Conservation (phyloP, 2,888 invertebrate species). For the Coleophora deauratella region DNA sequence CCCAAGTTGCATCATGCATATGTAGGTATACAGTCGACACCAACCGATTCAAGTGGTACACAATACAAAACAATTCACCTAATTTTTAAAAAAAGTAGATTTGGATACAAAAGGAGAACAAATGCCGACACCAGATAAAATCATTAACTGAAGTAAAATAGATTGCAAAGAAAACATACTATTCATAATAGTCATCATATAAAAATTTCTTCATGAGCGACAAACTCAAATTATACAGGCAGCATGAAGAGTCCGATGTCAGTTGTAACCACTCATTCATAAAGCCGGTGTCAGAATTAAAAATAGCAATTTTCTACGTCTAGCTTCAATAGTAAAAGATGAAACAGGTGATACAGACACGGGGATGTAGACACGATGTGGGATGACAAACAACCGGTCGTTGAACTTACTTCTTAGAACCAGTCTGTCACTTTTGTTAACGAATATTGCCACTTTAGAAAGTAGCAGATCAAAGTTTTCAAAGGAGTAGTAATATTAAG, state of each 20-base stretch:
- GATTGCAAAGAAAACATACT: too few relatives aligned
- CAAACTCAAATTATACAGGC: slow-evolving; percentile 28
- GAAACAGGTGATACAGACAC: slow-evolving; percentile 51
- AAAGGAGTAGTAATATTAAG: too few relatives aligned
- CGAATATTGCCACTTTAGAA: too few relatives aligned
- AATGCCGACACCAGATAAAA: too few relatives aligned
- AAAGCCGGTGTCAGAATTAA: slow-evolving; percentile 41
- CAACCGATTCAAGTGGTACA: slow-evolving; percentile 30
- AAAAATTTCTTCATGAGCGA: too few relatives aligned
- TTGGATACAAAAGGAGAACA: too few relatives aligned
- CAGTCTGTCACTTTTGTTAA: too few relatives aligned
- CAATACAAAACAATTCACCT: too few relatives aligned
- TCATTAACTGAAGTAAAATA: too few relatives aligned
- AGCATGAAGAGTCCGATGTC: slow-evolving; percentile 31
- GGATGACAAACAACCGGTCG: slow-evolving; percentile 39
- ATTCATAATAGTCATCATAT: too few relatives aligned
- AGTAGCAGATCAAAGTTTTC: too few relatives aligned
- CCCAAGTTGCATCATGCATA: slow-evolving; percentile 43
- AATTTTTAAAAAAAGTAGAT: too few relatives aligned
- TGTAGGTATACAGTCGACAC: slow-evolving; percentile 28
- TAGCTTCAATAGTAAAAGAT: slow-evolving; percentile 52
- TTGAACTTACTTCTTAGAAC: slow-evolving; percentile 20
- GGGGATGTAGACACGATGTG: slow-evolving; percentile 38
- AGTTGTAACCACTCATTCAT: slow-evolving; percentile 50
- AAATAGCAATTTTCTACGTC: slow-evolving; percentile 46